Evolutionary conservation across 2,113 vertebrate species (phyloP).

Genomic region (Australoheros scitulus): DNA sequence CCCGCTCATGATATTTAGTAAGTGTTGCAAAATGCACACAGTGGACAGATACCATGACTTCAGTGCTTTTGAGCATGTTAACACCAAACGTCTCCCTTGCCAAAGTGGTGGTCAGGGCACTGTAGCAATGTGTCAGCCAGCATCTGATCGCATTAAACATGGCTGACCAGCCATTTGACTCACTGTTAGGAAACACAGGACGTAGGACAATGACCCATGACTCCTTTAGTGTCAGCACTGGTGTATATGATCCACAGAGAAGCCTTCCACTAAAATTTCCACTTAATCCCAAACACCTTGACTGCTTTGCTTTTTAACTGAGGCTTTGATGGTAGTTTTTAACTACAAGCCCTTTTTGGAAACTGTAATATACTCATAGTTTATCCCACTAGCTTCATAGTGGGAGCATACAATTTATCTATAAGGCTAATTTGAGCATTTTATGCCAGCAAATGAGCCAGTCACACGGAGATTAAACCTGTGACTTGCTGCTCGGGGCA

Average conservation of each 20-base stretch:
- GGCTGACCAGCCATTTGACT: slow-evolving; percentile 39
- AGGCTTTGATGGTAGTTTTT: background rate
- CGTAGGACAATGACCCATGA: slow-evolving; percentile 1
- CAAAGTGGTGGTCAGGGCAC: slow-evolving; percentile 14
- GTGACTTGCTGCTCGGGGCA: background rate
- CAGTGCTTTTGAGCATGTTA: background rate
- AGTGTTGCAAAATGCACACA: background rate
- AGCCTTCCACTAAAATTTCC: background rate
- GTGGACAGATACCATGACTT: background rate
- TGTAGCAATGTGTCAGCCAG: slow-evolving; percentile 29
- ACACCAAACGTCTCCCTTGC: slow-evolving; percentile 1
- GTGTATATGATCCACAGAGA: background rate
- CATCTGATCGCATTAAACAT: slow-evolving; percentile 59
- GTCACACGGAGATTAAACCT: background rate
- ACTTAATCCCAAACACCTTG: background rate
- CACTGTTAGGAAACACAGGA: slow-evolving; percentile 35
- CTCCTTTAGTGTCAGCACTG: slow-evolving; percentile 4
- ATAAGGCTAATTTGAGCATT: background rate
- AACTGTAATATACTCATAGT: background rate
- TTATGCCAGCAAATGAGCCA: background rate
- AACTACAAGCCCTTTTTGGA: background rate
- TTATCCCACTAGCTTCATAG: background rate
- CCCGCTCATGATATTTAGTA: background rate
- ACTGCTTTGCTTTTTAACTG: background rate
- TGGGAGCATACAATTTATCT: background rate